phyloP scores from a whole-genome alignment of 2,113 vertebrate genomes.

The Corythornis madagascariensis region DNA sequence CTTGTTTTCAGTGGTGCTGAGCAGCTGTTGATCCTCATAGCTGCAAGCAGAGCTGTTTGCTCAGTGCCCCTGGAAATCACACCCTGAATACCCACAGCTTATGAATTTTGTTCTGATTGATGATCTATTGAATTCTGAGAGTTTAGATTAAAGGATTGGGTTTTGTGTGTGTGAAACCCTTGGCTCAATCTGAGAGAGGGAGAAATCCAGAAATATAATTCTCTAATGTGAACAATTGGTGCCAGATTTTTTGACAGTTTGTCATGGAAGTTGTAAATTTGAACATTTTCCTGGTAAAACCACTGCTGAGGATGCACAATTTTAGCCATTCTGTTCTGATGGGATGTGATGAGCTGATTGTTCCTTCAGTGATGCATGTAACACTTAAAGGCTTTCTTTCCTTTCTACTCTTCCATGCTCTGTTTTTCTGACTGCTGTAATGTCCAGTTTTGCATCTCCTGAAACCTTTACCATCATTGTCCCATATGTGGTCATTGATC shows the following conservation, averaged over 20 bases:
- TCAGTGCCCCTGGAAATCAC: background rate
- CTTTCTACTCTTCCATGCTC: background rate
- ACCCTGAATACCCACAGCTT: background rate
- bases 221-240: background rate
- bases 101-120: background rate
- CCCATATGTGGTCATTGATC: too few relatives aligned
- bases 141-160: background rate
- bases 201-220: background rate
- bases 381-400: background rate
- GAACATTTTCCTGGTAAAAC: slow-evolving; percentile 15
- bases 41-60: background rate
- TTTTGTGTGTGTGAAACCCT: background rate
- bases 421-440: background rate
- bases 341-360: background rate
- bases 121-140: background rate
- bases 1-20: background rate
- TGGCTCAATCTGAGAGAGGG: background rate
- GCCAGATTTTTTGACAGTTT: background rate
- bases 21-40: background rate
- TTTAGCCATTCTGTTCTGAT: slow-evolving; percentile 24
- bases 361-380: too few relatives aligned
- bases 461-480: background rate
- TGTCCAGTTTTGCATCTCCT: background rate
- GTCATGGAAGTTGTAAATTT: background rate
- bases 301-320: background rate